These are phyloP conservation scores for Perodicticus potto DNA, from an alignment of 2,797 vertebrate species.

Conservation along the genomic window DNA sequence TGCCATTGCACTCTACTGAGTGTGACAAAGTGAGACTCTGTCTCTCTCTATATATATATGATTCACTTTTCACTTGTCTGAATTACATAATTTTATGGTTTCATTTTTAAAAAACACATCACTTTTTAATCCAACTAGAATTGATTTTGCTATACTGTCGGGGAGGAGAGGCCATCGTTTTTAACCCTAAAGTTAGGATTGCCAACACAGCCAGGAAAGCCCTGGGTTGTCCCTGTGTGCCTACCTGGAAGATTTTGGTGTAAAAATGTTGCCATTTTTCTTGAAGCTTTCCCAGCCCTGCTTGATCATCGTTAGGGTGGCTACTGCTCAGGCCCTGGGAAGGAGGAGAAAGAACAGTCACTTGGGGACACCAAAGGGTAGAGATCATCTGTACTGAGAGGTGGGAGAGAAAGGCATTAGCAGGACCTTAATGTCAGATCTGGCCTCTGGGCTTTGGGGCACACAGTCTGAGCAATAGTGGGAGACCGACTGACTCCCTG, in stretches of 20 bases:
- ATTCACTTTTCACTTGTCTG: not conserved
- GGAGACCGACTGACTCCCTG: not conserved
- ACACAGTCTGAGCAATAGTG: accelerated
- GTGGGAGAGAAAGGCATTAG: not conserved
- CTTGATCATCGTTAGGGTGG: not conserved
- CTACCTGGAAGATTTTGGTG: conserved; percentile 11
- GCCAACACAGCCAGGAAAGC: not conserved
- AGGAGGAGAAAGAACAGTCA: not conserved
- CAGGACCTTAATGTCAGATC: not conserved
- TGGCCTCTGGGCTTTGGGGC: not conserved
- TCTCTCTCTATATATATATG: not conserved
- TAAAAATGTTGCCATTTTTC: not conserved
- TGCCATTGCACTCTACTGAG: too few species aligned
- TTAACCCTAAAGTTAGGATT: not conserved
- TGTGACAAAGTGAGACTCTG: too few species aligned
- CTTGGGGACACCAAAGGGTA: accelerated
- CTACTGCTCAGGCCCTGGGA: conserved; percentile 25
- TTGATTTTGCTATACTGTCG: not conserved
- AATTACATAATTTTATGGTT: conserved; percentile 8
- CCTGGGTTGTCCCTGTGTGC: not conserved
- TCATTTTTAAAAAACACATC: not conserved
- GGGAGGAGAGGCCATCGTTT: not conserved
- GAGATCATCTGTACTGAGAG: not conserved
- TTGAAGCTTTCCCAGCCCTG: not conserved
- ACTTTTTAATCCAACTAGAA: not conserved